Evolutionary conservation across 2,888 invertebrate species (phyloP), one percentile per base, ranked within the genome.

Genomic region (Cataglyphis altisquamis): DNA sequence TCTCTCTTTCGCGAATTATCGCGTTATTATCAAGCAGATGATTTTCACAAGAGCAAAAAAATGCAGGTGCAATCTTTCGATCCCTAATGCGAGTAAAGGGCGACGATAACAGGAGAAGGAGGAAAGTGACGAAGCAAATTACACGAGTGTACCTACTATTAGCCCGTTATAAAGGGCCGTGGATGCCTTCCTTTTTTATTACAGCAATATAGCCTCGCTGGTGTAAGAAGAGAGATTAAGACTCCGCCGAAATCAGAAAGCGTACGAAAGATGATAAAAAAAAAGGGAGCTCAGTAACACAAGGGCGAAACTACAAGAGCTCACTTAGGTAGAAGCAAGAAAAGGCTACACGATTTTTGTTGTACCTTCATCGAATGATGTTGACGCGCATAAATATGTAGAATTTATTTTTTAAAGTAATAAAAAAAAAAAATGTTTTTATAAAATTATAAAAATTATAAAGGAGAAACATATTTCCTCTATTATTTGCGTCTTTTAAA

Each of bases 41-140:
- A 77, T 77, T 67, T 55, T 55, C 67, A 66, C 36, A 12, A 25
- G 48, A 18, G 4, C 21, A 55, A 64, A 74, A 74, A 52, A 75
- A 75, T 25, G 18, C 66, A 77, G 77, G 67, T 77, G 67, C 52
- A 77, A 45, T 77, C 77, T 48, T 12, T 18, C 21, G 52, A 5
- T 66, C 77, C 18, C 52, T 77, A 77, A 77, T 74, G 52, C 36
- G 77, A 77, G 25, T 41, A 77, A 77, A 52, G 52, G 39, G 52
- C 52, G 52, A 39, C n/a, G 12, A 29, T 4, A 39, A 8, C 39
- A 55, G 0, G 29, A 77, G 52, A 67, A 39, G 67, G 52, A 45
- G 67, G 39, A 67, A 77, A 67, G 77, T 67, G 77, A 67, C 77
- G 77, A 77, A 55, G 77, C 67, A 77, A 67, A 77, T 67, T 77